A percentile compares a stretch with the other conserved stretches of the same genome.
These are phyloP conservation scores for Odontocerum albicorne DNA, from an alignment of 2,888 invertebrate species.

Conservation along the genomic window DNA sequence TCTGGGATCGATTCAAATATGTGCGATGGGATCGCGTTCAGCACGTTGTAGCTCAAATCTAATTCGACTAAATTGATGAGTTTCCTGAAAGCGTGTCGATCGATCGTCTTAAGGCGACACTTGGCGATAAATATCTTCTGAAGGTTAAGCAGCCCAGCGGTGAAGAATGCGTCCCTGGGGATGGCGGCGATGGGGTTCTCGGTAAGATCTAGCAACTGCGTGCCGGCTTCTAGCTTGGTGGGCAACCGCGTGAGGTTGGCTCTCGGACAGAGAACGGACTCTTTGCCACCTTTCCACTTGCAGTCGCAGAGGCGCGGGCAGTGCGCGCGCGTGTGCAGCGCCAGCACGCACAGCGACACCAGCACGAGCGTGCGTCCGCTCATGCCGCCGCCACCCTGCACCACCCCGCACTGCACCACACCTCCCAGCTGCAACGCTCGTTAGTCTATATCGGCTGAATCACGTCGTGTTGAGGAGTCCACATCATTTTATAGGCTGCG, in stretches of 20 bases:
- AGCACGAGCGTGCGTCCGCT: constrained; percentile 41
- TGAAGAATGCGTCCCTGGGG: constrained; percentile 72
- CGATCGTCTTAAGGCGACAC: constrained; percentile 69
- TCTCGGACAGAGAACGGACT: constrained; percentile 77
- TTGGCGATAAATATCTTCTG: constrained; percentile 76
- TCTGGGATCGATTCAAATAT: constrained; percentile 73
- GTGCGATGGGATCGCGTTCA: constrained; percentile 70
- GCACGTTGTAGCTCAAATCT: constrained; percentile 74
- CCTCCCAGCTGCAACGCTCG: constrained; percentile 31
- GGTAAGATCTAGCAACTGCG: constrained; percentile 77
- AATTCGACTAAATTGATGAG: constrained; percentile 81
- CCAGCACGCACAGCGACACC: constrained; percentile 47
- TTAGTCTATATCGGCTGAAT: no score
- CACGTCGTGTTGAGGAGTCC: no score
- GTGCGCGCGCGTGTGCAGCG: constrained; percentile 57
- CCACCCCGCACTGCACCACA: no score
- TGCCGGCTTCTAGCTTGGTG: constrained; percentile 71
- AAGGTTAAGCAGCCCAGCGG: constrained; percentile 74
- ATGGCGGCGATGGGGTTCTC: constrained; percentile 70
- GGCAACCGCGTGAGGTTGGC: constrained; percentile 76
- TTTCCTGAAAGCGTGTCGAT: constrained; percentile 73
- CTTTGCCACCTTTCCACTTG: constrained; percentile 88
- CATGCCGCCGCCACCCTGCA: constrained; percentile 21
- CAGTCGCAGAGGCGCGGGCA: constrained; percentile 81
- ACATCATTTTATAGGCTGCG: not conserved